Base-by-base conservation (phyloP, 2,113 vertebrate genomes). In the Nothobranchius furzeri region DNA sequence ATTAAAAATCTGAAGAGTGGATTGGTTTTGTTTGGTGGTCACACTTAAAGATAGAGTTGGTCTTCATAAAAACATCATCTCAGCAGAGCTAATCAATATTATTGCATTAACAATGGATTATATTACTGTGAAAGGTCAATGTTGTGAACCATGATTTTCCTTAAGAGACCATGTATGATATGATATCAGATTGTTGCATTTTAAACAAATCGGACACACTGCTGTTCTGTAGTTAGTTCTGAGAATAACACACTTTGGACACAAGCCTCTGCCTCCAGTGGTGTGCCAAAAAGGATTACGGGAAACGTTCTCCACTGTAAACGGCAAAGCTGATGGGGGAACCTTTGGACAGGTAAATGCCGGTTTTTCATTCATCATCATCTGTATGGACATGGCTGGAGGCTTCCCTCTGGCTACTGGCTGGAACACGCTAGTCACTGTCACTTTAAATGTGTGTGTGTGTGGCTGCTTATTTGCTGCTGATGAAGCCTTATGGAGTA, bases 401-500 rank as follows among this genome's bases (percentile, higher is more conserved):
- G 60, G 81, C 61, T 57, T 47, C 64, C 78, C 25, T 47, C 14
- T 37, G 66, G 70, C 70, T 46, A 36, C 55, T 24, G 20, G 45
- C 40, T 59, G 35, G 57, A 52, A 68, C 30, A 64, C 75, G 24
- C 52, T 50, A 36, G 43, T 77, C 64, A 35, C 73, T 42, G 57
- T 79, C 72, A 81, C 61, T 43, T 63, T 53, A 13, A 43, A 15
- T 70, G 45, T 61, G 24, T 58, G 52, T 12, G 0, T 47, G 52
- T 14, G 61, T 57, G 60, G 60, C 51, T 60, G 48, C 78, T 84
- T 74, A 81, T 85, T 76, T 73, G 76, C 67, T 67, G 59, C 74
- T 83, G 77, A 85, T 73, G 17, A 58, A 72, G 55, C 57, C 70
- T 86, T 77, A 24, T 50, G 66, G 67, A 76, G 76, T 83, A 84